Percentiles rank a stretch among this genome's conserved stretches.
These are phyloP conservation scores for Helleia helle DNA, from an alignment of 2,888 invertebrate genomes.

Conservation along the genomic window DNA sequence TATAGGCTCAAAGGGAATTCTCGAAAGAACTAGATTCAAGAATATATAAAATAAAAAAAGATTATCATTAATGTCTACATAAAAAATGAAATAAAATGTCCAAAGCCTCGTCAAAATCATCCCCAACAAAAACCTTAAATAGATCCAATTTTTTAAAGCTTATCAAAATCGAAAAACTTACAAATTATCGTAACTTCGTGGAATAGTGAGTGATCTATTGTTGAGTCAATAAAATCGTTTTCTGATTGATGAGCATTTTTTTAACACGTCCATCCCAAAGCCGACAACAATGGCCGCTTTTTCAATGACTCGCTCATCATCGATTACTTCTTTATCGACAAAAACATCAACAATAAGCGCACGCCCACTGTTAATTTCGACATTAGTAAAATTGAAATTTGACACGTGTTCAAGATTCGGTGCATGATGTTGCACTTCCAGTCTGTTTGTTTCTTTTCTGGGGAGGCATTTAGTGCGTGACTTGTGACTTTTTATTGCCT, in stretches of 20 bases:
- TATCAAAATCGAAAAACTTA: neutral
- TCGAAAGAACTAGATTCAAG: too few relatives aligned
- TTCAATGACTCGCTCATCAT: slow-evolving; percentile 64
- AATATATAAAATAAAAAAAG: too few relatives aligned
- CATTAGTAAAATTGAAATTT: slow-evolving; percentile 69
- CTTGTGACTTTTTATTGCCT: slow-evolving; percentile 64
- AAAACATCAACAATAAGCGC: slow-evolving; percentile 71
- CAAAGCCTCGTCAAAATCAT: slow-evolving; percentile 12
- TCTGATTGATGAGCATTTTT: slow-evolving; percentile 69
- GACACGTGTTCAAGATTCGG: slow-evolving; percentile 71
- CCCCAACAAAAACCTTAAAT: too few relatives aligned
- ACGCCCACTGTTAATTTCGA: slow-evolving; percentile 73
- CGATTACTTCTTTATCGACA: slow-evolving; percentile 70
- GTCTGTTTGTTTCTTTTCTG: slow-evolving; percentile 67
- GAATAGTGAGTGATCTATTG: slow-evolving; percentile 62
- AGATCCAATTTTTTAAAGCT: slow-evolving; percentile 13
- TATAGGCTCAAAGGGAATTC: too few relatives aligned
- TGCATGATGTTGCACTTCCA: slow-evolving; percentile 64
- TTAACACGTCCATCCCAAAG: slow-evolving; percentile 51
- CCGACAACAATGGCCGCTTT: slow-evolving; percentile 61
- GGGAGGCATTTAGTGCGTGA: slow-evolving; percentile 66
- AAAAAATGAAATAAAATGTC: too few relatives aligned
- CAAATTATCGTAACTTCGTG: slow-evolving; percentile 48
- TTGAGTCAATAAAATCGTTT: slow-evolving; percentile 60
- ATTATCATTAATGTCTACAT: too few relatives aligned